These are phyloP conservation scores for Dryadula phaetusa DNA, from an alignment of 2,888 invertebrate species.

Conservation along the genomic window DNA sequence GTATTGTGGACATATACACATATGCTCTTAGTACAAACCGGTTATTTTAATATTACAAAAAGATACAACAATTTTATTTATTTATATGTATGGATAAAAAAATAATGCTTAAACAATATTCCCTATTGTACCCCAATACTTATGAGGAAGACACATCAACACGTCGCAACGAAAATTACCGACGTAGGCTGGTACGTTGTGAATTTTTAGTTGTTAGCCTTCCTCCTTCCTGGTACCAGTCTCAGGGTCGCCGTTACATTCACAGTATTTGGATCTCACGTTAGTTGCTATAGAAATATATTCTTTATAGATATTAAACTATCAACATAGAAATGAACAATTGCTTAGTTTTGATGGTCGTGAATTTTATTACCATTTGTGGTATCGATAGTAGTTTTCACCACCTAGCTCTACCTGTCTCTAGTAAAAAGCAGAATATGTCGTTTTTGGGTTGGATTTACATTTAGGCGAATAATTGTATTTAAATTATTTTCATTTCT, in stretches of 20 bases:
- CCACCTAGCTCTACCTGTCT: background rate
- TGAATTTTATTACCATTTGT: background rate
- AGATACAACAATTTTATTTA: too few relatives aligned
- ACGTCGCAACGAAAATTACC: conserved; percentile 78
- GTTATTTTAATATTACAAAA: too few relatives aligned
- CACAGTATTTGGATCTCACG: conserved; percentile 31
- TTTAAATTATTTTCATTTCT: too few relatives aligned
- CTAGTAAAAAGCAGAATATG: background rate
- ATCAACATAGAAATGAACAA: too few relatives aligned
- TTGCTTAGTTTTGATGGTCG: too few relatives aligned
- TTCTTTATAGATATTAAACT: conserved; percentile 3
- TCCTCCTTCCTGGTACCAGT: conserved; percentile 70
- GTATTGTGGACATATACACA: too few relatives aligned
- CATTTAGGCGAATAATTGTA: too few relatives aligned
- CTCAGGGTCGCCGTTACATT: conserved; percentile 56
- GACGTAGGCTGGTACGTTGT: conserved; percentile 65
- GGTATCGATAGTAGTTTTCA: background rate
- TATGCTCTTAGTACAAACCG: too few relatives aligned
- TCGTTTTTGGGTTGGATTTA: too few relatives aligned
- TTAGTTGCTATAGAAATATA: conserved; percentile 11
- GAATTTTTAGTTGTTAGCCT: conserved; percentile 74
- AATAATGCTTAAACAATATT: background rate
- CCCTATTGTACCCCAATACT: conserved; percentile 54
- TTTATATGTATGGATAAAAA: too few relatives aligned
- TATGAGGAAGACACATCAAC: conserved; percentile 71